Base-by-base conservation (phyloP, 92 coral and sea anemone genomes). In the Siderastrea siderea region DNA sequence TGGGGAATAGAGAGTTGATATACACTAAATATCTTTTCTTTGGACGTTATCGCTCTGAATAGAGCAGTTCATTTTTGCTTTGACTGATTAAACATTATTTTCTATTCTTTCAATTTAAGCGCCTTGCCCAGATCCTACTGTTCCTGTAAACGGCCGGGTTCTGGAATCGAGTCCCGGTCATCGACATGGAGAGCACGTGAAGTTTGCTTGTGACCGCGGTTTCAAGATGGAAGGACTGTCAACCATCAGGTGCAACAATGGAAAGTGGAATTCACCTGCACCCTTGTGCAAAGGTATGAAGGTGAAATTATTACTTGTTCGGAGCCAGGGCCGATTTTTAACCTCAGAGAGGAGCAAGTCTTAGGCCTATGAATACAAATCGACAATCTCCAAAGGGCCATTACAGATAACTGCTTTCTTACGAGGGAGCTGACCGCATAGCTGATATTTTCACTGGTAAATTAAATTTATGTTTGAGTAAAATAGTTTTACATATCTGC, bases 231-330 rank as follows among this genome's bases (percentile, higher is more conserved):
- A 15, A 26, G 89, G 89, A 6, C 7, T 71, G 2, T 38, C 67
- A 17, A 50, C 8, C 64, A 76, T 65, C 6, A 75, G 54, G 45
- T 85, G 89, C 50, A 12, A 52, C 52, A 17, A 76, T 85, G 89
- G 89, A 52, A 54, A 51, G 9, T 85, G 97, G 97, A 83, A 79
- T 66, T 66, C 88, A 16, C 43, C 88, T 3, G 19, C 72, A 15
- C 91, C 97, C 5, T 17, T 59, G 11, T 94, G 97, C 70, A 71
- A 65, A 69, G 88, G 86, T 81, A 74, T 69, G 15, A 55, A 43
- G 68, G 48, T 69, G 47, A 26, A 26, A 26, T 26, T 26, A 26
- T 26, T 26, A 26, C 38, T 26, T 26, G 38, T 0, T 26, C 38
- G 38, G 38, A 26, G 0, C 38, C 38, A 26, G 38, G 38, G 38